Evolutionary conservation across 1,140 invertebrate genomes (phyloP).

Genomic region (Frieseomelitta varia): DNA sequence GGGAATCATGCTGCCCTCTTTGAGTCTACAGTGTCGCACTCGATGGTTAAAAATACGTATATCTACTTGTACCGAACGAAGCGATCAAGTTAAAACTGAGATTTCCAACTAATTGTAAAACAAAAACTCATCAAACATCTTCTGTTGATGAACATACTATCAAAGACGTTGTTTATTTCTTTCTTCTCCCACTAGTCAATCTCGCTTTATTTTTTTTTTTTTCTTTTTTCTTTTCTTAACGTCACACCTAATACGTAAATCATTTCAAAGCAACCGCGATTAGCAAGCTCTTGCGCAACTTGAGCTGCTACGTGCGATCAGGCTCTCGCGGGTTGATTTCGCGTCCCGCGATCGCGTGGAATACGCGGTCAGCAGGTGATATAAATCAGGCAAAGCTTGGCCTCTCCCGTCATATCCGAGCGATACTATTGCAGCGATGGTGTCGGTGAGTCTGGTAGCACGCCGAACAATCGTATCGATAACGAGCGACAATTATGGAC

Average conservation of each 20-base stretch:
- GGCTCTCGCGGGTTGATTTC: constrained; percentile 8
- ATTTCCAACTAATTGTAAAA: too few species aligned
- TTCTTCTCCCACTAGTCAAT: too few species aligned
- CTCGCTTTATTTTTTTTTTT: too few species aligned
- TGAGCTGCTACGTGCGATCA: background rate
- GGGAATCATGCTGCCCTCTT: too few species aligned
- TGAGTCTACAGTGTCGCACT: too few species aligned
- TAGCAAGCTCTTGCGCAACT: background rate
- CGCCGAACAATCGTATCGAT: constrained; percentile 73
- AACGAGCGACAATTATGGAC: constrained; percentile 77
- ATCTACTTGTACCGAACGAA: too few species aligned
- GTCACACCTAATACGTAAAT: background rate
- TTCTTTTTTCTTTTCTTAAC: too few species aligned
- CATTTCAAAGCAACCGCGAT: background rate
- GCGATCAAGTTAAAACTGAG: too few species aligned
- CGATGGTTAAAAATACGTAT: too few species aligned
- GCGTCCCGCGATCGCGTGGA: background rate
- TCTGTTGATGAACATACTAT: too few species aligned
- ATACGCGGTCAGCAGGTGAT: constrained; percentile 42
- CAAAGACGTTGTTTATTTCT: too few species aligned
- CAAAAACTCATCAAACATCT: too few species aligned
- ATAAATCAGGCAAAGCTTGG: constrained; percentile 58
- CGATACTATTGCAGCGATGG: constrained; percentile 58
- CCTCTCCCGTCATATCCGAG: constrained; percentile 66
- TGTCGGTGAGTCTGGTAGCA: constrained; percentile 38